Evolutionary conservation across 2,888 invertebrate species (phyloP).

Genomic region (Plagodis pulveraria): DNA sequence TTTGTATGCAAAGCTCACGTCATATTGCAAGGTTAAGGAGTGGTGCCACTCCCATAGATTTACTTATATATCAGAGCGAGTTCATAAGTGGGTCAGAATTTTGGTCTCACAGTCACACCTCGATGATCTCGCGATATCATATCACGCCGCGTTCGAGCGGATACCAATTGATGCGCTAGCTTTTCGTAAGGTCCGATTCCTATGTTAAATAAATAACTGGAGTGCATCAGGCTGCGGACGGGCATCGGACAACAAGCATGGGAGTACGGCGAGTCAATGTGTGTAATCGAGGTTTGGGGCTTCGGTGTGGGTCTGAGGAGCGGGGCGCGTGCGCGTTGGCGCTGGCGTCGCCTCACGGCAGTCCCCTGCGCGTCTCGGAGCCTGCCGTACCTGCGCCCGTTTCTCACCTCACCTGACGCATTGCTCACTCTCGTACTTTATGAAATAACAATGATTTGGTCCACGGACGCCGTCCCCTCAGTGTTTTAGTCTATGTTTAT

Average conservation of each 20-base stretch:
- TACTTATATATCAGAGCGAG: conserved; percentile 67
- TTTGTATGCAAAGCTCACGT: conserved; percentile 40
- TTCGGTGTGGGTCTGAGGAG: conserved; percentile 42
- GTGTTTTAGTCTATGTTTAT: conserved; percentile 71
- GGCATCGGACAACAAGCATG: conserved; percentile 35
- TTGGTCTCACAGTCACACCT: conserved; percentile 34
- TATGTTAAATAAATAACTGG: conserved; percentile 47
- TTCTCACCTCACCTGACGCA: conserved; percentile 46
- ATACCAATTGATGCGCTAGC: conserved; percentile 47
- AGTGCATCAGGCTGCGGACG: conserved; percentile 39
- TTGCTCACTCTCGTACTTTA: conserved; percentile 60
- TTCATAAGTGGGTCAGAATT: conserved; percentile 68
- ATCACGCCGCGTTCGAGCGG: conserved; percentile 33
- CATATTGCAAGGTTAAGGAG: conserved; percentile 52
- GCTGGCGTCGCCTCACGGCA: conserved; percentile 64
- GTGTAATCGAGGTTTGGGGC: conserved; percentile 61
- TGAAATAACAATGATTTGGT: conserved; percentile 67
- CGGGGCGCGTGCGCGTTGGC: conserved; percentile 65
- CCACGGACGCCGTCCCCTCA: conserved; percentile 49
- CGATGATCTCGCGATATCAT: conserved; percentile 40
- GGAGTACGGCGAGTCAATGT: conserved; percentile 52
- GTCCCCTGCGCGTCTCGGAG: conserved; percentile 72
- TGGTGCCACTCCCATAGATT: conserved; percentile 66
- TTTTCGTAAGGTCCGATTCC: conserved; percentile 44
- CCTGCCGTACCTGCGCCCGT: conserved; percentile 54